Evolutionary conservation across 2,113 vertebrate genomes (phyloP), one percentile per base, ranked within the genome.

Genomic region (Cricetomys ansorgei): DNA sequence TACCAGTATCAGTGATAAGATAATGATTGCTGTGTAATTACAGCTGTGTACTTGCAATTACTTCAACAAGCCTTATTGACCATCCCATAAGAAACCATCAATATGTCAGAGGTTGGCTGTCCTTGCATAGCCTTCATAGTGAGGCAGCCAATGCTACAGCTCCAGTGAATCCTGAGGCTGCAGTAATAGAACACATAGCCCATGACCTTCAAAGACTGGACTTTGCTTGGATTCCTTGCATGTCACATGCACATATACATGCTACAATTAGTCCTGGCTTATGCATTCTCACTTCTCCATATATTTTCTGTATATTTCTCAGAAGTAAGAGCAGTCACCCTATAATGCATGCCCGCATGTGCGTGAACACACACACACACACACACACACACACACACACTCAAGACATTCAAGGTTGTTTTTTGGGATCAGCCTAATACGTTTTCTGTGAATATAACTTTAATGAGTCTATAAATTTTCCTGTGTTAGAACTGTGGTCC

Each of bases 21-120:
- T 92, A 88, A 89, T 37, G 69, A 96, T 93, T 72, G 17, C 40
- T 75, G 4, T 88, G 37, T 94, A 96, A 92, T 96, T 95, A 85
- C 40, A 90, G 50, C 40, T 79, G 19, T 90, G 37, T 84, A 43
- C 57, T 88, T 57, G 62, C 69, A 85, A 93, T 97, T 97, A 93
- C 91, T 93, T 95, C 73, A 94, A 83, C 81, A 92, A 75, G 27
- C 7, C 17, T 95, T 93, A 91, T 92, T 88, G 84, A 80, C 53
- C 37, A 53, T 53, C 53, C 89, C 62, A 94, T 94, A 6, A 94
- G 48, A 96, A 96, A 45, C 27, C 48, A 88, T 77, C 80, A 88
- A 50, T 93, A 94, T 55, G 75, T 87, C 43, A 76, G 45, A 83
- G 93, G 7, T 77, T 70, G 29, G 5, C 48, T 96, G 9, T 77